Evolutionary conservation across 2,797 vertebrate genomes (phyloP), one percentile per base, ranked within the genome.

Genomic region (Ciconia nigra): DNA sequence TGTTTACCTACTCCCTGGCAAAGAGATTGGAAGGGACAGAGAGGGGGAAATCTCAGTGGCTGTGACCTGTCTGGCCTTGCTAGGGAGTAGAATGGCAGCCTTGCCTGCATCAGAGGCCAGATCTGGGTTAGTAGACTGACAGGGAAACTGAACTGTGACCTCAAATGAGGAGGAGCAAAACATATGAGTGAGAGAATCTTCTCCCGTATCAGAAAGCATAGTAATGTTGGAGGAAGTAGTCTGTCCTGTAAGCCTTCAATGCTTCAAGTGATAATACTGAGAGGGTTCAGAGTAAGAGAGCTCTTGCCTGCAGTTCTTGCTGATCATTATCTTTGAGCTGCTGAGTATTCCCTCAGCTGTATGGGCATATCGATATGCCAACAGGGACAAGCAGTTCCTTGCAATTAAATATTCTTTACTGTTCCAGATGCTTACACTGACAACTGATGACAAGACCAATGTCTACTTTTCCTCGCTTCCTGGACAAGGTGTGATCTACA

Each of bases 401-500:
- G 59, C 15, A 59, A 25, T 69, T 67, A 47, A 59, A 46, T 33
- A 16, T 3, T 58, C 21, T 37, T 57, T 71, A 2, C 29, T 90
- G n/a, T 94, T 91, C 39, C 96, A 99, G 99, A 92, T 99, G 62
- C 93, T 98, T 79, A 99, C 98, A 0, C 83, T 99, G 94, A 98
- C 96, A 19, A 98, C 98, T 13, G 94, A 97, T 4, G 99, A 99
- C 9, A 97, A 96, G 94, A 99, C 97, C 42, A 88, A 15, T 3
- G 89, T 98, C 16, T 98, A 98, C 94, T 99, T 99, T 94, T 99
- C 97, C 46, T 99, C 99, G 3, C 98, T 99, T 85, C 98, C 98
- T 1, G 99, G 99, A 5, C 99, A 99, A 98, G 99, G 99, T 4
- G 98, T 99, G 33, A 98, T 99, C 96, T 99, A 99, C 97, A 99